These are phyloP conservation scores for Paraplagusia blochii DNA, from an alignment of 2,113 vertebrate genomes.

Conservation along the genomic window DNA sequence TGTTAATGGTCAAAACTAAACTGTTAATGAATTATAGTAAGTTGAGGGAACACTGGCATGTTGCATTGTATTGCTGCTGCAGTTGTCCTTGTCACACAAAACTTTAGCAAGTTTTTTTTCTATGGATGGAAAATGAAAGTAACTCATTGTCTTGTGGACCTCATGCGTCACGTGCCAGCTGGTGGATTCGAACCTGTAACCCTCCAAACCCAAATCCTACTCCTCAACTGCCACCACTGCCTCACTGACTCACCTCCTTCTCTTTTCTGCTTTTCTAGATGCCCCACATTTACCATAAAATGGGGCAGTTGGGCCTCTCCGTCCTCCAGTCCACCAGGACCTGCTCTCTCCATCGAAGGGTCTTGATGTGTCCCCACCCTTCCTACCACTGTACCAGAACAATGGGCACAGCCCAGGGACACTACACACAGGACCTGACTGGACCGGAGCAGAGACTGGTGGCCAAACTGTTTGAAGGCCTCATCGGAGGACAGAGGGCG, in stretches of 20 bases:
- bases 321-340: conserved; percentile 36
- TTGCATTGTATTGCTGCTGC: too few species aligned
- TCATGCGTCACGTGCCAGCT: not conserved
- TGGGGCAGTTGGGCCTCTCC: conserved; percentile 36
- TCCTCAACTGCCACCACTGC: not conserved
- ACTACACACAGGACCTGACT: conserved; percentile 71
- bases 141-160: not conserved
- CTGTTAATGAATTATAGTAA: too few species aligned
- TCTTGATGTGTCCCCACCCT: not conserved
- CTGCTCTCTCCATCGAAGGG: conserved; percentile 14
- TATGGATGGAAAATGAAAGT: too few species aligned
- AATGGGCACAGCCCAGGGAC: conserved; percentile 46
- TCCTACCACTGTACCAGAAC: not conserved
- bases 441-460: conserved; percentile 82
- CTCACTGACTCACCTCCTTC: not conserved
- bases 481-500: conserved; percentile 85
- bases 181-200: too few species aligned
- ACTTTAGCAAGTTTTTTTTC: too few species aligned
- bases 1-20: too few species aligned
- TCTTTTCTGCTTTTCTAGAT: conserved; percentile 17
- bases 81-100: too few species aligned
- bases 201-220: too few species aligned
- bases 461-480: conserved; percentile 81
- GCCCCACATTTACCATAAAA: conserved; percentile 22
- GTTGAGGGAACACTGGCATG: too few species aligned